These are phyloP conservation scores for Galerucella pusilla DNA, from an alignment of 2,888 invertebrate genomes.

Conservation along the genomic window DNA sequence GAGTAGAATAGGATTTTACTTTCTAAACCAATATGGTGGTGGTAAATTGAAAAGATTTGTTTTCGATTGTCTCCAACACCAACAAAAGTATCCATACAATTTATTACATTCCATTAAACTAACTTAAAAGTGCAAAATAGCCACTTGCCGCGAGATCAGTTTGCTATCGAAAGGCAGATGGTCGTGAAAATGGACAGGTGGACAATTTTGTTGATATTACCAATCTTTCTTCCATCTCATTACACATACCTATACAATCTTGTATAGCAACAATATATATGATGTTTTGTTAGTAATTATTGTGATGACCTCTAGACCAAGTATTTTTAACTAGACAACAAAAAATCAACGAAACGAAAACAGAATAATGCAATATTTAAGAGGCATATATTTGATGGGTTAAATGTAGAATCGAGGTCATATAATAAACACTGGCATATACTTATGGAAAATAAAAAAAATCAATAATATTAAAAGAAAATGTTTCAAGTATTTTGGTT, in stretches of 20 bases:
- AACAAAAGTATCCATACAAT: too few species aligned
- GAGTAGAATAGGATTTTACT: too few species aligned
- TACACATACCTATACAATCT: conserved; percentile 5
- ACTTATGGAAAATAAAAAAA: background rate
- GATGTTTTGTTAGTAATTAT: conserved; percentile 1
- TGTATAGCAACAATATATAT: background rate
- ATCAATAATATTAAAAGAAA: background rate
- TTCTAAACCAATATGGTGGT: too few species aligned
- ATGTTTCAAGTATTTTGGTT: too few species aligned
- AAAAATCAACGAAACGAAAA: background rate
- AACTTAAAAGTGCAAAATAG: conserved; percentile 40
- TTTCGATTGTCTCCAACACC: too few species aligned
- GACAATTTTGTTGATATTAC: conserved; percentile 2
- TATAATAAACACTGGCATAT: background rate
- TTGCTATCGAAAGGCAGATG: conserved; percentile 43
- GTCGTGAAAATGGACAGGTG: conserved; percentile 28
- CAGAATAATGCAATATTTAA: conserved; percentile 1
- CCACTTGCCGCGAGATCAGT: conserved; percentile 31
- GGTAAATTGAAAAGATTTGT: too few species aligned
- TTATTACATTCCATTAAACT: background rate
- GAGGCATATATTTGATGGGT: background rate
- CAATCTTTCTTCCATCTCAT: conserved; percentile 10
- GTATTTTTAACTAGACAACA: background rate
- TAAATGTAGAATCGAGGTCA: background rate
- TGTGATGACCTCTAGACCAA: background rate